phyloP scores from a whole-genome alignment of 92 coral and sea anemone species.

The Porites divaricata region DNA sequence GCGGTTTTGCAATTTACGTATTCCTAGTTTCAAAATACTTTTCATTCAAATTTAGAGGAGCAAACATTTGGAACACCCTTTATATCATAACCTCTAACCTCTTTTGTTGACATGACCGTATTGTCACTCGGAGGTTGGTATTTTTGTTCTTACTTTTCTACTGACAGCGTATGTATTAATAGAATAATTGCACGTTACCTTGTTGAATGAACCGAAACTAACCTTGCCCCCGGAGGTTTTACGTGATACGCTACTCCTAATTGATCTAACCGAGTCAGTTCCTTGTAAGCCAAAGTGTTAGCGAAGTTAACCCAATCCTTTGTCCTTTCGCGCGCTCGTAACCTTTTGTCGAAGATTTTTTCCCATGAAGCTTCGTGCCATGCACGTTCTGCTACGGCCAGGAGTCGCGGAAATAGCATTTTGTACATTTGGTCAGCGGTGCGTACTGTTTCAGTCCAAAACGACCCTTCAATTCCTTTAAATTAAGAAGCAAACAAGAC shows the following conservation, averaged over 20 bases:
- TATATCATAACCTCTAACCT: too few relatives aligned
- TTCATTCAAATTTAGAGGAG: too few relatives aligned
- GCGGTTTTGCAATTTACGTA: too few relatives aligned
- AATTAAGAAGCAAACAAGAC: not conserved
- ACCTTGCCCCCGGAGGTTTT: slow-evolving; percentile 83
- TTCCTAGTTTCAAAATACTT: too few relatives aligned
- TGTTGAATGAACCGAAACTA: not conserved
- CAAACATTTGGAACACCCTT: too few relatives aligned
- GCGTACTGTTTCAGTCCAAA: slow-evolving; percentile 94
- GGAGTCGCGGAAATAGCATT: slow-evolving; percentile 91
- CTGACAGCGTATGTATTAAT: not conserved
- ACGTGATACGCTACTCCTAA: slow-evolving; percentile 71
- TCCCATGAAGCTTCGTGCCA: slow-evolving; percentile 97
- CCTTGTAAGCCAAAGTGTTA: slow-evolving; percentile 80
- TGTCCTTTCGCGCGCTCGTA: slow-evolving; percentile 32
- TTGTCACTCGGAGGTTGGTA: too few relatives aligned
- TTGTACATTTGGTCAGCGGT: slow-evolving; percentile 86
- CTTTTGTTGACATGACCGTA: too few relatives aligned
- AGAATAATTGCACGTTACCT: too few relatives aligned
- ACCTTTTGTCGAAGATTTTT: slow-evolving; percentile 28
- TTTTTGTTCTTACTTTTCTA: too few relatives aligned
- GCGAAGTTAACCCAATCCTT: slow-evolving; percentile 87
- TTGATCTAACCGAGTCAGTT: slow-evolving; percentile 79
- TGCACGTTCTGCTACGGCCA: slow-evolving; percentile 90
- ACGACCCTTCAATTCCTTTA: slow-evolving; percentile 78